Evolutionary conservation across 2,888 invertebrate species (phyloP).

Genomic region (Melanostoma scalare): DNA sequence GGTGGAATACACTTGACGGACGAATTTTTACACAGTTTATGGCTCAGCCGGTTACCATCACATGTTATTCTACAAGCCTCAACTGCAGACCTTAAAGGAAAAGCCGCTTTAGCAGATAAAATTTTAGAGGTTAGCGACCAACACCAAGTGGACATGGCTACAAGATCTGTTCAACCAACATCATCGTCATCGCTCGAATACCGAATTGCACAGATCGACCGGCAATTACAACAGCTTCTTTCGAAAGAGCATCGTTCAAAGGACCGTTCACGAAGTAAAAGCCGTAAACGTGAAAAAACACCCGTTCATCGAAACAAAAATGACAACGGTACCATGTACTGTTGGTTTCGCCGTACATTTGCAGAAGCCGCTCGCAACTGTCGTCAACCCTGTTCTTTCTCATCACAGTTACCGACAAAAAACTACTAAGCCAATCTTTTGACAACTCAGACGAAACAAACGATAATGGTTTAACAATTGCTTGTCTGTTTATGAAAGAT

Average conservation of each 20-base stretch:
- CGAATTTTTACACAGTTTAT: not conserved
- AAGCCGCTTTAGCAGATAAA: conserved; percentile 1
- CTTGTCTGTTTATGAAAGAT: too few species aligned
- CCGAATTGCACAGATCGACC: too few species aligned
- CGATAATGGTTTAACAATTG: too few species aligned
- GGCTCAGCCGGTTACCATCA: not conserved
- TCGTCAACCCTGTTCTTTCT: not conserved
- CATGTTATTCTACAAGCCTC: conserved; percentile 7
- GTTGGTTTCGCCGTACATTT: conserved; percentile 2
- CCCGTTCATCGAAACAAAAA: not conserved
- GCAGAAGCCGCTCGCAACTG: not conserved
- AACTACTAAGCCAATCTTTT: conserved; percentile 1
- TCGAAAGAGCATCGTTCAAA: too few species aligned
- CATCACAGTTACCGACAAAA: not conserved
- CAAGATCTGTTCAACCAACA: too few species aligned
- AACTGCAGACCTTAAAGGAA: not conserved
- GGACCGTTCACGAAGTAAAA: too few species aligned
- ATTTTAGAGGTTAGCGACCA: conserved; percentile 5
- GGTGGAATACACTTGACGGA: not conserved
- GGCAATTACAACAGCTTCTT: too few species aligned
- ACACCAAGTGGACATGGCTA: not conserved
- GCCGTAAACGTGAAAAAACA: not conserved
- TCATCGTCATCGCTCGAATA: too few species aligned
- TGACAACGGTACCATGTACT: not conserved
- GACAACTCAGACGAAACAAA: not conserved